Evolutionary conservation across 1,140 invertebrate genomes (phyloP).

Genomic region (Papilio aristodemus): DNA sequence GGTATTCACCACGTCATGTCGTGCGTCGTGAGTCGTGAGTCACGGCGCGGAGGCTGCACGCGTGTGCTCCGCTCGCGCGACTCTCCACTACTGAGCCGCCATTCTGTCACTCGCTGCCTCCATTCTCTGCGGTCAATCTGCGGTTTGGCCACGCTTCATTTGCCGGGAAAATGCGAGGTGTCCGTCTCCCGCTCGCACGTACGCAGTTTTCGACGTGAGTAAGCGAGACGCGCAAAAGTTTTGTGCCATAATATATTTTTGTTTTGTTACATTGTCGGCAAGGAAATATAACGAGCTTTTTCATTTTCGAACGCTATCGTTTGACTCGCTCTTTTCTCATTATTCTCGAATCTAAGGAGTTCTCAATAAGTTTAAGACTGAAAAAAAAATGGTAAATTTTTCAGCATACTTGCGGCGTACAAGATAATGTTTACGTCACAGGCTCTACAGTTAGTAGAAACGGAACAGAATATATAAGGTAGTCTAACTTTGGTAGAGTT

Average conservation of each 20-base stretch:
- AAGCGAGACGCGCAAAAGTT: constrained; percentile 70
- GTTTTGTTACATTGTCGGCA: constrained; percentile 74
- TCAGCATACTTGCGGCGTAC: background rate
- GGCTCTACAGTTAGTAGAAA: background rate
- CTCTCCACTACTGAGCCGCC: constrained; percentile 74
- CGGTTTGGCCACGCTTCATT: constrained; percentile 80
- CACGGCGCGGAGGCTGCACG: constrained; percentile 56
- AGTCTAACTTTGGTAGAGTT: background rate
- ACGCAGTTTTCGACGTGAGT: constrained; percentile 32
- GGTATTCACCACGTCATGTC: constrained; percentile 61
- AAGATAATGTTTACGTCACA: background rate
- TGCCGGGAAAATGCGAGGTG: constrained; percentile 71
- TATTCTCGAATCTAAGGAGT: background rate
- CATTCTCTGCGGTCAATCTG: constrained; percentile 81
- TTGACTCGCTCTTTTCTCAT: constrained; percentile 55
- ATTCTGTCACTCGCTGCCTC: constrained; percentile 79
- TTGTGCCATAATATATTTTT: constrained; percentile 75
- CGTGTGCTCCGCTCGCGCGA: constrained; percentile 64
- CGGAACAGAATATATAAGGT: background rate
- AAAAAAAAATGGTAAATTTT: background rate
- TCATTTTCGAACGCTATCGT: constrained; percentile 58
- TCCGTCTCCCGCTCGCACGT: constrained; percentile 56
- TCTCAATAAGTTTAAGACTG: background rate
- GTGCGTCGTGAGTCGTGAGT: no score
- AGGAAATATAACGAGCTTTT: constrained; percentile 78